phyloP scores from a whole-genome alignment of 2,888 invertebrate species.

The Hartigia nigra region DNA sequence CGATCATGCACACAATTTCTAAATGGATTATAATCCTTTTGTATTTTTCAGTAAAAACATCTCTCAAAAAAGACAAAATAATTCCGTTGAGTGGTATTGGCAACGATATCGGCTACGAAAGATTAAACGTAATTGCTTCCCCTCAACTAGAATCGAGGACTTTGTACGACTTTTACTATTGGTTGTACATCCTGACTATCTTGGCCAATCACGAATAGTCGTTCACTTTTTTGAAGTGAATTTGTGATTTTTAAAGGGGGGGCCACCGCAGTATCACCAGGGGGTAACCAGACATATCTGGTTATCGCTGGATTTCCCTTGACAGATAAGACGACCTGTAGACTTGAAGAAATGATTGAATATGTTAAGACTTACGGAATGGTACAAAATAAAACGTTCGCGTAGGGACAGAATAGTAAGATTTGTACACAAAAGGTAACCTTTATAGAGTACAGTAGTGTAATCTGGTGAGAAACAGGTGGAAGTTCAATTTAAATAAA shows the following conservation, averaged over 20 bases:
- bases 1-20: neutral
- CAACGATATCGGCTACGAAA: neutral
- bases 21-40: neutral
- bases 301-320: constrained; percentile 5
- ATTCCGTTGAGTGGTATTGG: neutral
- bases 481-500: neutral
- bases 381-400: neutral
- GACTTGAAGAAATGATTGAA: neutral
- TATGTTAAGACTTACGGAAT: neutral
- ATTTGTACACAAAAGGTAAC: neutral
- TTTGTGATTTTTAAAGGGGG: neutral
- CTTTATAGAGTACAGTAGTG: neutral
- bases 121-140: neutral
- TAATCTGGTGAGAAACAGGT: neutral
- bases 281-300: constrained; percentile 28
- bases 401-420: neutral
- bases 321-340: neutral
- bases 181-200: neutral
- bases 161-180: neutral
- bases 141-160: neutral
- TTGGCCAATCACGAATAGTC: neutral
- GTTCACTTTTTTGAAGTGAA: neutral
- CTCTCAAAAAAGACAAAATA: neutral
- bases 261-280: constrained; percentile 16
- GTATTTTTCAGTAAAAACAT: neutral